These are phyloP conservation scores for Platerodrilus igneus DNA, from an alignment of 2,888 invertebrate genomes.

Conservation along the genomic window DNA sequence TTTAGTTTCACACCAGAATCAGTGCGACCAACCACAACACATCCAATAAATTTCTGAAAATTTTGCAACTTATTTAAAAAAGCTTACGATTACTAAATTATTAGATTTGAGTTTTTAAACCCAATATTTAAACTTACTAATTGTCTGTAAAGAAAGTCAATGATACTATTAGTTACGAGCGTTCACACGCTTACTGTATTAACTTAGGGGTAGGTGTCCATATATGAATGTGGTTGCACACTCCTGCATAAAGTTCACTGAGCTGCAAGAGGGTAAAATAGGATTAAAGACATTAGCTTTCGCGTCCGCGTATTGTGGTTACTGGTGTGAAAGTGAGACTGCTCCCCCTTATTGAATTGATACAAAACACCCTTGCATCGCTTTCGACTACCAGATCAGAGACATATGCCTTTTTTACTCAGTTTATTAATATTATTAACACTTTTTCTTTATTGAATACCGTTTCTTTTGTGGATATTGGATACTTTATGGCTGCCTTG, in stretches of 20 bases:
- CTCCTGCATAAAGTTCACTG: conserved; percentile 26
- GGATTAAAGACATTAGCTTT: conserved; percentile 42
- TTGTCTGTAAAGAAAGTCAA: conserved; percentile 24
- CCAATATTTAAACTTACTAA: too few species aligned
- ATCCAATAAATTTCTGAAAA: too few species aligned
- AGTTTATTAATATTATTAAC: conserved; percentile 8
- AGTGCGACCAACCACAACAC: too few species aligned
- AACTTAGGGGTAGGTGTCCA: conserved; percentile 28
- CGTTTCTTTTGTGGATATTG: too few species aligned
- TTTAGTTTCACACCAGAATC: too few species aligned
- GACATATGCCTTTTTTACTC: conserved; percentile 36
- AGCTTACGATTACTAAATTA: too few species aligned
- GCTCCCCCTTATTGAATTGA: conserved; percentile 21
- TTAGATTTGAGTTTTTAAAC: too few species aligned
- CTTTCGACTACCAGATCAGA: conserved; percentile 34
- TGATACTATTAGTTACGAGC: conserved; percentile 21
- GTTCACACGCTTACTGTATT: conserved; percentile 27
- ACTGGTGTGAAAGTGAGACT: conserved; percentile 51
- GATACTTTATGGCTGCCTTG: too few species aligned
- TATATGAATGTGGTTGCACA: conserved; percentile 24
- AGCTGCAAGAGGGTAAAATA: conserved; percentile 27
- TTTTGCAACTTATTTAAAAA: too few species aligned
- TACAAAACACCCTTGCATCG: conserved; percentile 19
- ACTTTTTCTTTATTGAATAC: conserved; percentile 1
- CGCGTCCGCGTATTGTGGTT: conserved; percentile 47